Evolutionary conservation across 2,113 vertebrate genomes (phyloP), one percentile per base, ranked within the genome.

Genomic region (Chaenocephalus aceratus): DNA sequence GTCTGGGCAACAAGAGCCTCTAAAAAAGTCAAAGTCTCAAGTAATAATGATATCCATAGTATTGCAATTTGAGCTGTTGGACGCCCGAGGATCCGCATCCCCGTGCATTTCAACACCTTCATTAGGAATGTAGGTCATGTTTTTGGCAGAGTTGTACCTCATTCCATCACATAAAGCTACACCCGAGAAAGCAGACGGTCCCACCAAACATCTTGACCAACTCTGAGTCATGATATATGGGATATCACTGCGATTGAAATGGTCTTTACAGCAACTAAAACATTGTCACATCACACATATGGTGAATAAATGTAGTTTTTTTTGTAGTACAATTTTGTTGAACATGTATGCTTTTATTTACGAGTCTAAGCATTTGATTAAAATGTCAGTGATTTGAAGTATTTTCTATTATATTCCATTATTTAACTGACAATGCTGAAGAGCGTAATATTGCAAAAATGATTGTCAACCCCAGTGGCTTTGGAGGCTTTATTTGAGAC

Each of bases 101-200:
- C 83, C 68, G 58, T 76, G 72, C 82, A 77, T 92, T 90, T 94
- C 91, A 92, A 87, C 90, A 93, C 91, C 88, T 90, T 90, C 87
- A 79, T 78, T 77, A 77, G 87, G 85, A 92, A 92, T 94, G 87
- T 91, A 88, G 91, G 91, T 89, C 92, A 88, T 88, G 80, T 88
- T 90, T 89, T 89, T 84, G 83, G 89, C 89, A 83, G 71, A 88
- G 71, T 71, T 88, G 62, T 83, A 72, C 88, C 66, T 88, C 84
- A 89, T 91, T 93, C 89, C 81, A 81, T 83, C 80, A 87, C 79
- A 85, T 64, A 46, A 69, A 79, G 77, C 80, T 84, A 77, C 26
- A 83, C 44, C 58, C 72, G 68, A 79, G 61, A 69, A 80, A 86
- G 59, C 71, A 81, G 53, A 52, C 44, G 77, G 67, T 76, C 14